phyloP scores from a whole-genome alignment of 2,113 vertebrate species.

The Cheilinus undulatus region DNA sequence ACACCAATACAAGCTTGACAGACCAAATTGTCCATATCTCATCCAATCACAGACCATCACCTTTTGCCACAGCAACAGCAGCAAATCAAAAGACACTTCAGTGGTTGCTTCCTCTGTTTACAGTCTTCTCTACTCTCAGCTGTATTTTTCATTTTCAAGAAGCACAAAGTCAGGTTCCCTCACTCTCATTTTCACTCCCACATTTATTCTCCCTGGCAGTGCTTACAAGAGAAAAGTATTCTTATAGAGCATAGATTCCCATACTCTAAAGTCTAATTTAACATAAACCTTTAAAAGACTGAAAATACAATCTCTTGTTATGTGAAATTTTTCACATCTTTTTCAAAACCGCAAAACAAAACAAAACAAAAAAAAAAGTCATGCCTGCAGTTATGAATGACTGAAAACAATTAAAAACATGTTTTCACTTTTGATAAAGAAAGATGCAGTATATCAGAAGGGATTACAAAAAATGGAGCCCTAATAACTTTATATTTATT shows the following conservation, averaged over 20 bases:
- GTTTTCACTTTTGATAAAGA: too few relatives aligned
- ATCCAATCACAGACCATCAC: constrained; percentile 12
- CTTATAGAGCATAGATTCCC: background rate
- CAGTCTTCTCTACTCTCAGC: background rate
- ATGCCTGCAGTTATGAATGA: too few relatives aligned
- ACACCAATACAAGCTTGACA: background rate
- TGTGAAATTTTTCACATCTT: background rate
- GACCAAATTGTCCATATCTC: background rate
- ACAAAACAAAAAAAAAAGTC: too few relatives aligned
- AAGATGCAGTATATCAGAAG: too few relatives aligned
- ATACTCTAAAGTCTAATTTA: too few relatives aligned
- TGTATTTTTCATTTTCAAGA: constrained; percentile 21
- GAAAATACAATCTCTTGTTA: too few relatives aligned
- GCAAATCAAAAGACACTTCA: background rate
- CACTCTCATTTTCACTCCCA: background rate
- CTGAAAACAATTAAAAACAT: too few relatives aligned
- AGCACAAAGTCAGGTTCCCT: background rate
- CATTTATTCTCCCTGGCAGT: background rate
- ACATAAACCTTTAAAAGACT: background rate
- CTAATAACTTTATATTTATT: background rate
- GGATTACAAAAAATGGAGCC: background rate
- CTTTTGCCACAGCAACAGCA: background rate
- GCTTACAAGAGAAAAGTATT: background rate
- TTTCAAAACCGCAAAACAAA: too few relatives aligned
- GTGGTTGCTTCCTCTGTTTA: background rate